phyloP scores from a whole-genome alignment of 2,888 invertebrate genomes.

The Drosophila tripunctata region DNA sequence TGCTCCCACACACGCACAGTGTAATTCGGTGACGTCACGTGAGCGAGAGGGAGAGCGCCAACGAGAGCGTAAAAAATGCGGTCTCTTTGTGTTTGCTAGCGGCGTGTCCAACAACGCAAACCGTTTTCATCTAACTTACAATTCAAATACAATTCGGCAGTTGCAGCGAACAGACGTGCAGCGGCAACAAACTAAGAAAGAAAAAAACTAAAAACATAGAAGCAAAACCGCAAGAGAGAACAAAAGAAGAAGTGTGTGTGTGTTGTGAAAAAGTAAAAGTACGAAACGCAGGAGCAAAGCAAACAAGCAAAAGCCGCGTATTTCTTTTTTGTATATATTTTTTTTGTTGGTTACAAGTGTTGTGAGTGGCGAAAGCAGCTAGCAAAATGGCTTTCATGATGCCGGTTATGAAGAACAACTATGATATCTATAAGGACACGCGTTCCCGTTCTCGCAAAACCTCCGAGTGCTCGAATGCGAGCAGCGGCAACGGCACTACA shows the following conservation, averaged over 20 bases:
- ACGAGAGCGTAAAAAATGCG: neutral
- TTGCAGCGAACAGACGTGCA: slow-evolving; percentile 42
- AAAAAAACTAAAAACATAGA: neutral
- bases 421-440: slow-evolving; percentile 94
- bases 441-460: slow-evolving; percentile 90
- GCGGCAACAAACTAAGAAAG: slow-evolving; percentile 10
- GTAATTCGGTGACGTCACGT: slow-evolving; percentile 20
- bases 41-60: too few species aligned
- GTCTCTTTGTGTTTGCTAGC: slow-evolving; percentile 23
- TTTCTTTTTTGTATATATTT: neutral
- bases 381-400: slow-evolving; percentile 95
- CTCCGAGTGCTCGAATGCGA: slow-evolving; percentile 88
- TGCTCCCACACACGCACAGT: slow-evolving; percentile 4
- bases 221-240: too few species aligned
- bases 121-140: slow-evolving; percentile 32
- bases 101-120: slow-evolving; percentile 36
- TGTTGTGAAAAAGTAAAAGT: slow-evolving; percentile 13
- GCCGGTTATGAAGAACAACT: slow-evolving; percentile 97
- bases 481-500: slow-evolving; percentile 84
- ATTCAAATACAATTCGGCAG: slow-evolving; percentile 48
- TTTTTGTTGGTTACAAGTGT: slow-evolving; percentile 18
- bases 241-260: neutral
- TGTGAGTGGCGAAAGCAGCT: slow-evolving; percentile 5
- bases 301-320: slow-evolving; percentile 5
- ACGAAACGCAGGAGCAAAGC: neutral